These are phyloP conservation scores for Apantesis nais DNA, from an alignment of 2,888 invertebrate species.

Conservation along the genomic window DNA sequence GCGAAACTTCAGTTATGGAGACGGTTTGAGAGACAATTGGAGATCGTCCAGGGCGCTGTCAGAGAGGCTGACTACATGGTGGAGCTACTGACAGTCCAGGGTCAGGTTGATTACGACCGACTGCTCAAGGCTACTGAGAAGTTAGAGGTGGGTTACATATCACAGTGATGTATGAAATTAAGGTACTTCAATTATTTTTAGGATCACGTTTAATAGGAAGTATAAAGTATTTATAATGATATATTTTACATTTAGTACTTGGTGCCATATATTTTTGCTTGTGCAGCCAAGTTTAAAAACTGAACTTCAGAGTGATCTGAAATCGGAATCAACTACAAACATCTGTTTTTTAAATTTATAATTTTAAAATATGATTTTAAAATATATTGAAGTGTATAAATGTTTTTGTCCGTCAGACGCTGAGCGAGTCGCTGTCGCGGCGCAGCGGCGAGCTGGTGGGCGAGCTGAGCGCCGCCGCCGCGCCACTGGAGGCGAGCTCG, in stretches of 20 bases:
- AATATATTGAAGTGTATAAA: too few relatives aligned
- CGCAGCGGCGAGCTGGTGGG: conserved; percentile 91
- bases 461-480: conserved; percentile 89
- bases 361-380: background rate
- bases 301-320: background rate
- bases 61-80: conserved; percentile 95
- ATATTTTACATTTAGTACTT: too few relatives aligned
- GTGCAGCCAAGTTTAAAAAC: background rate
- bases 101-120: conserved; percentile 93
- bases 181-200: background rate
- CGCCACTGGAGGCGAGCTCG: conserved; percentile 89
- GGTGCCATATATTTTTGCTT: background rate
- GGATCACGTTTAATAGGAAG: background rate
- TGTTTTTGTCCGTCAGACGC: conserved; percentile 81
- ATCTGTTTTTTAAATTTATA: background rate
- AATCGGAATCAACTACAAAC: background rate
- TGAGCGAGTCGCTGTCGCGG: conserved; percentile 90
- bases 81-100: conserved; percentile 93
- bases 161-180: background rate
- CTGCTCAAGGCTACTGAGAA: conserved; percentile 93
- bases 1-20: conserved; percentile 90
- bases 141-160: conserved; percentile 88
- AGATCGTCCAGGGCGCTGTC: conserved; percentile 92
- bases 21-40: conserved; percentile 91
- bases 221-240: too few relatives aligned